phyloP scores from a whole-genome alignment of 1,140 invertebrate species.

The Prorops nasuta region DNA sequence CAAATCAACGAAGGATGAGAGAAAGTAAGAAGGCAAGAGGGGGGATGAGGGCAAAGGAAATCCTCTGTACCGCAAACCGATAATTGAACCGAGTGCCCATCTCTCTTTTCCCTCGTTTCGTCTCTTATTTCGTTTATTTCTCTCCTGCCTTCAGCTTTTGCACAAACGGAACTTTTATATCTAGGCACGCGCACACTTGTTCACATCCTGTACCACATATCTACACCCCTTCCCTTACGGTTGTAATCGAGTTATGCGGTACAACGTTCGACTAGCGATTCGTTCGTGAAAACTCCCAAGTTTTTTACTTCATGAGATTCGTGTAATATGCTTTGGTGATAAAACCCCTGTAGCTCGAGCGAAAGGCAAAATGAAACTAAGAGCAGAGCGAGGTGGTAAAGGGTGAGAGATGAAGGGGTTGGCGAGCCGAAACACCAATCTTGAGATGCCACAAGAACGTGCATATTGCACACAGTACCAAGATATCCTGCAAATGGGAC shows the following conservation, averaged over 20 bases:
- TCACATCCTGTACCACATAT: background rate
- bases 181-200: background rate
- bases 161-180: background rate
- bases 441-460: conserved; percentile 29
- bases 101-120: background rate
- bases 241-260: conserved; percentile 47
- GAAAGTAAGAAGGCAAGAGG: conserved; percentile 14
- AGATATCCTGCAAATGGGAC: conserved; percentile 13
- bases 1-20: too few relatives aligned
- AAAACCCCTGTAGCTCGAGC: conserved; percentile 22
- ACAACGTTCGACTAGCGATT: conserved; percentile 42
- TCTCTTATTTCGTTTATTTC: background rate
- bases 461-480: conserved; percentile 26
- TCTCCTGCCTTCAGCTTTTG: conserved; percentile 2
- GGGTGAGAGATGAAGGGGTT: conserved; percentile 9
- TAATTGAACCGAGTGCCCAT: conserved; percentile 43
- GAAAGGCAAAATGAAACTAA: conserved; percentile 10
- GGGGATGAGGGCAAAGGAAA: conserved; percentile 15
- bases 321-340: conserved; percentile 31
- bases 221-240: conserved; percentile 9
- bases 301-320: conserved; percentile 41
- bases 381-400: conserved; percentile 18
- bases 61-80: conserved; percentile 19
- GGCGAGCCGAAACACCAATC: conserved; percentile 30
- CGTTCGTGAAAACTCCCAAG: conserved; percentile 37